Evolutionary conservation across 2,797 vertebrate genomes (phyloP), one percentile per base, ranked within the genome.

Genomic region (Notoglanidium macrostoma): DNA sequence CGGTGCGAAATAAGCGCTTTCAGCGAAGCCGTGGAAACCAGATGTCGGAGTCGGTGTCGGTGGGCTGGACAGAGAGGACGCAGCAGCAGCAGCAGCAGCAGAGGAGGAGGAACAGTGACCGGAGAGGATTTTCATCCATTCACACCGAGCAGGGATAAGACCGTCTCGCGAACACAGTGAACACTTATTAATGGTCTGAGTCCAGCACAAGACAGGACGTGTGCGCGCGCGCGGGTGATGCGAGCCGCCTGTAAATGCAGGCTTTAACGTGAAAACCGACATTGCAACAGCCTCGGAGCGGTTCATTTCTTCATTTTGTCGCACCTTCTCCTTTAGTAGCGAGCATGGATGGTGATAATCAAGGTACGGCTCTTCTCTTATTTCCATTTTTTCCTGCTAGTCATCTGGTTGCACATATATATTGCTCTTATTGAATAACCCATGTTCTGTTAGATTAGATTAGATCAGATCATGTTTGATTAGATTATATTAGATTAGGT

Each of bases 281-380:
- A 67, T 87, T 85, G 86, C 55, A n/a, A 79, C 84, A n/a, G 81
- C 67, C 29, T 65, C 59, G 82, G 76, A 73, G 32, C 87, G 19
- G 51, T 65, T 40, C 35, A 54, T 89, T 54, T 83, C 54, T 90
- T 32, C 87, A 83, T 70, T 51, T 78, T 51, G 29, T 83, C 73
- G 78, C 84, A 80, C 57, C 77, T 84, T 85, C 89, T 86, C 73
- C 87, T 84, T 86, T 19, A 88, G 12, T 90, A 90, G 86, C 89
- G 89, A 90, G 78, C 89, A 95, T 95, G 95, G 95, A 96, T 87
- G 95, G 95, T 88, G 95, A 96, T 70, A 95, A 95, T 90, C 95
- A 95, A 94, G 95, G 95, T 96, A 95, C 40, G 92, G 86, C 5
- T 46, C 49, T 72, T 9, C 54, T 72, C 57, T 19, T 46, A n/a